Conservation (phyloP, 2,113 vertebrate genomes). For the Oxyruncus cristatus region DNA sequence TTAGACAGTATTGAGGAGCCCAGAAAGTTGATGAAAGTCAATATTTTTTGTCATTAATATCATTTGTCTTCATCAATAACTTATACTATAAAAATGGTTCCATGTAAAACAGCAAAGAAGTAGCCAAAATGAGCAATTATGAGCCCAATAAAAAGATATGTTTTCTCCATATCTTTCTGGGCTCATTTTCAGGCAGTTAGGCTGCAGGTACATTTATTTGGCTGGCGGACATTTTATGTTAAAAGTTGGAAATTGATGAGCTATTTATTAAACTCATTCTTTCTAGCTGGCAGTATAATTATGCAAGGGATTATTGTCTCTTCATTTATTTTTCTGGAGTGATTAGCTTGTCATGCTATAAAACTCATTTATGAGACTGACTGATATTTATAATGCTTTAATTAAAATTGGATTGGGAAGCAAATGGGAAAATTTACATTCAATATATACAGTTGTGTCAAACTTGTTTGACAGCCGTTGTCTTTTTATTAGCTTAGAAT, state of each 20-base stretch:
- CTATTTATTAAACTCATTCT: conserved; percentile 45
- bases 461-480: conserved; percentile 8
- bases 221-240: neutral
- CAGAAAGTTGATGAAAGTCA: neutral
- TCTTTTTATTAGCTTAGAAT: conserved; percentile 67
- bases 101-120: neutral
- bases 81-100: neutral
- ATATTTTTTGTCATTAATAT: neutral
- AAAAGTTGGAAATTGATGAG: conserved; percentile 35
- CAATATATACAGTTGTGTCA: conserved; percentile 15
- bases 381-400: conserved; percentile 58
- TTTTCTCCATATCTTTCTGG: conserved; percentile 2
- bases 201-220: conserved; percentile 13
- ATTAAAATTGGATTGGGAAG: conserved; percentile 48
- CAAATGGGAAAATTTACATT: conserved; percentile 52
- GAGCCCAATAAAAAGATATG: neutral
- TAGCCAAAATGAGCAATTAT: neutral
- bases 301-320: conserved; percentile 51
- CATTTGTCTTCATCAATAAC: neutral
- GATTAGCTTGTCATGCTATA: conserved; percentile 42
- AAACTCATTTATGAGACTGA: conserved; percentile 45
- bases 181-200: conserved; percentile 53
- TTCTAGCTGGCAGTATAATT: conserved; percentile 42
- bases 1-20: neutral
- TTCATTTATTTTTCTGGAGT: conserved; percentile 53